Base-by-base conservation (phyloP, 1,140 invertebrate genomes). In the Drosophila miranda region DNA sequence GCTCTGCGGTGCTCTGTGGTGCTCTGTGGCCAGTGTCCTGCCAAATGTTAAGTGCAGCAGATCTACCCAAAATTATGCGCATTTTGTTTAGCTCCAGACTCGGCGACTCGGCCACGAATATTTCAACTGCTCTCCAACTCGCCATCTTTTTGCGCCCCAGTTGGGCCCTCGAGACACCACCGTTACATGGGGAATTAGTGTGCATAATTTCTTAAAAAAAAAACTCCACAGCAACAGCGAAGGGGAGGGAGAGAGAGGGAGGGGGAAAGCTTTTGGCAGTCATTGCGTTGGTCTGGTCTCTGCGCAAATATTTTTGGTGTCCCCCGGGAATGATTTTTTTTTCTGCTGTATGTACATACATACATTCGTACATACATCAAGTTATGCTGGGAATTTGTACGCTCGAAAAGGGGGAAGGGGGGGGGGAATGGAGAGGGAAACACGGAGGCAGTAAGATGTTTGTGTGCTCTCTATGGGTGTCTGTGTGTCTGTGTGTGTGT, bases 101-200 rank as follows among this genome's bases (percentile, higher is more conserved):
- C n/a, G 28, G 9, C 7, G 49, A 9, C 14, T 19, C 16, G 16
- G 19, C 19, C 19, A 19, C 19, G 19, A 19, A 19, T 19, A 19
- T 19, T 19, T 19, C 19, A 19, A 19, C 19, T 19, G 19, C 2
- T 19, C 19, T 19, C 19, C 19, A 19, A 0, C 19, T 19, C 19
- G 46, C 28, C 21, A 14, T 52, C 49, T 57, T 45, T 42, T 42
- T n/a, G 44, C 66, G 62, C 75, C 71, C 64, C 55, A 75, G 69
- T 73, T 54, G 49, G 41, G 49, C 68, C 62, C 34, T 38, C 34
- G 58, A 69, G 63, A 58, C 63, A 49, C 50, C 63, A 49, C 50
- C 64, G 73, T 81, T 86, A 78, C 81, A 78, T 86, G 81, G 82
- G 82, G 82, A 84, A 84, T 84, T 84, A 84, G 81, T 84, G 81